Conservation (phyloP, 2,888 invertebrate species). For the Oxycera nigricornis region DNA sequence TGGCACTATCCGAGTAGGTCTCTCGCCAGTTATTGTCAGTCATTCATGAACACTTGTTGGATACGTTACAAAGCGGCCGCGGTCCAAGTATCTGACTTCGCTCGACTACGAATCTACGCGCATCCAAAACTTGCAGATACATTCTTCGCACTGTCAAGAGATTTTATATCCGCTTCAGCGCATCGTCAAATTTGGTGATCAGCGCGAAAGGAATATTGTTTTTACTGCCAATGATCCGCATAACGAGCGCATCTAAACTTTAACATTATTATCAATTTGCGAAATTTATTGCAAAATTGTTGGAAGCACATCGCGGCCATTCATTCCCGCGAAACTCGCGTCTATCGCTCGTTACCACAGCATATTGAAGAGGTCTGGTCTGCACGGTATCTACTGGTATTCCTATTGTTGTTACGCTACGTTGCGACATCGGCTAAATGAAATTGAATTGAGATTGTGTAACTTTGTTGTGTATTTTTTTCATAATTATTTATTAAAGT, state of each 20-base stretch:
- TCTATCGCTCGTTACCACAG: neutral
- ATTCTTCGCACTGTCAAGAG: neutral
- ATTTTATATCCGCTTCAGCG: neutral
- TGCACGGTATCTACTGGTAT: neutral
- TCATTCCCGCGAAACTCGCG: neutral
- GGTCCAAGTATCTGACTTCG: conserved; percentile 4
- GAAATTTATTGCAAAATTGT: conserved; percentile 1
- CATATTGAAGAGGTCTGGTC: too few species aligned
- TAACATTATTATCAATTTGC: neutral
- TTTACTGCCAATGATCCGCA: neutral
- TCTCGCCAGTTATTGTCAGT: conserved; percentile 23
- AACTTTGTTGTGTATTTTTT: conserved; percentile 5
- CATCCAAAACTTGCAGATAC: neutral
- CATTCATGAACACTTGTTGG: conserved; percentile 29
- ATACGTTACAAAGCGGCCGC: conserved; percentile 1
- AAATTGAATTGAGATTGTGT: neutral
- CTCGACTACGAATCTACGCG: neutral
- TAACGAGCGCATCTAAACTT: neutral
- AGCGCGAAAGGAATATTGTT: too few species aligned
- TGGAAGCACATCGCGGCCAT: neutral
- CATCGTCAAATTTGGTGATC: neutral
- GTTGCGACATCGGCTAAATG: neutral
- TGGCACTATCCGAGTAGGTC: neutral
- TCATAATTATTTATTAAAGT: conserved; percentile 11
- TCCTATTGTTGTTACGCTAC: neutral